These are phyloP conservation scores for Esperia sulphurella DNA, from an alignment of 2,888 invertebrate genomes.

Conservation along the genomic window DNA sequence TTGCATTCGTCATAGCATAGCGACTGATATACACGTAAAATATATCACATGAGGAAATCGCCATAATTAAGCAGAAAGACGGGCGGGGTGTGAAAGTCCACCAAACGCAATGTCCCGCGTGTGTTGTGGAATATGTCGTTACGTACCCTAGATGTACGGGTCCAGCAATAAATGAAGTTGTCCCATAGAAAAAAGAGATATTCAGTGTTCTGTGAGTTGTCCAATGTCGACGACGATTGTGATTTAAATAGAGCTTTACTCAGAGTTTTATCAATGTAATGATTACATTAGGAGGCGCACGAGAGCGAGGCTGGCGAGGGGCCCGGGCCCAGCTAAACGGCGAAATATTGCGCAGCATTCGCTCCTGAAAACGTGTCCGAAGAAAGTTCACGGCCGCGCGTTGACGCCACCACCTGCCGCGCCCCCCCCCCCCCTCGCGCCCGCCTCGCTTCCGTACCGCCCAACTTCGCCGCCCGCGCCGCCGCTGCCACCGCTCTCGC, in stretches of 20 bases:
- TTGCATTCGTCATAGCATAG: too few relatives aligned
- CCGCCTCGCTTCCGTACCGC: constrained; percentile 40
- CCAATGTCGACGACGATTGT: not conserved
- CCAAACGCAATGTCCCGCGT: too few relatives aligned
- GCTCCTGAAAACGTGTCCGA: constrained; percentile 77
- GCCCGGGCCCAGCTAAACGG: constrained; percentile 41
- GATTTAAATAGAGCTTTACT: too few relatives aligned
- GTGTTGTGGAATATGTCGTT: too few relatives aligned
- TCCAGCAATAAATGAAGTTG: too few relatives aligned
- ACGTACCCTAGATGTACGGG: too few relatives aligned
- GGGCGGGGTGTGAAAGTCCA: too few relatives aligned
- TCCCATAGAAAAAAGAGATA: too few relatives aligned
- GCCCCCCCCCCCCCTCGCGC: constrained; percentile 34
- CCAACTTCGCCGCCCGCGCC: constrained; percentile 20
- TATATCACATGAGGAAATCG: too few relatives aligned
- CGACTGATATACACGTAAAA: too few relatives aligned
- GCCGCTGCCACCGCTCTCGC: constrained; percentile 21
- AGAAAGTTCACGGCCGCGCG: constrained; percentile 80
- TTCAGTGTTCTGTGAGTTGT: too few relatives aligned
- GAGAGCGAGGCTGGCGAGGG: constrained; percentile 24
- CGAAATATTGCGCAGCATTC: constrained; percentile 72
- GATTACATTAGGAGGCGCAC: constrained; percentile 15
- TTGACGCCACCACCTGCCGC: constrained; percentile 69
- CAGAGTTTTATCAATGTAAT: constrained; percentile 1
- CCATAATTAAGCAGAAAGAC: too few relatives aligned